A percentile compares a stretch with the other conserved stretches of the same genome.
Evolutionary conservation across 2,888 invertebrate genomes (phyloP).

Genomic region (Onthophagus sagittarius): DNA sequence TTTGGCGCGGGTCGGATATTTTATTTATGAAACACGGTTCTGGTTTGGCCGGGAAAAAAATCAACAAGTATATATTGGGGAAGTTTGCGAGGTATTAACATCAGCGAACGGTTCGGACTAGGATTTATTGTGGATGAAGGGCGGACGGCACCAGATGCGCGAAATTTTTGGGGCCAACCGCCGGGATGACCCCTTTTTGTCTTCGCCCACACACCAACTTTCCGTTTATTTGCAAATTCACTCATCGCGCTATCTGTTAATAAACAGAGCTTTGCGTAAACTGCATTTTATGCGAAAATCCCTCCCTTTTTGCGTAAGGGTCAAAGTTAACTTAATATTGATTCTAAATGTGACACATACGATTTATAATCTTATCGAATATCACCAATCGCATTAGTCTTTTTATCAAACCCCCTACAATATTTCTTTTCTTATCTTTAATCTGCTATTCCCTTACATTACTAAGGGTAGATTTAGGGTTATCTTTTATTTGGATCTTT

Average conservation of each 20-base stretch:
- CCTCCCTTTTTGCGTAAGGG: neutral
- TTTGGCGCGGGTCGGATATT: neutral
- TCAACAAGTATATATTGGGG: neutral
- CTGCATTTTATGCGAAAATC: too few species aligned
- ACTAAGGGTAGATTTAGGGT: neutral
- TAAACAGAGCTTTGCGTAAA: too few species aligned
- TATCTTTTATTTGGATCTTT: neutral
- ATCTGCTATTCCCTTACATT: neutral
- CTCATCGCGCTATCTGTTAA: neutral
- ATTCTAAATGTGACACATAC: neutral
- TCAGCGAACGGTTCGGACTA: neutral
- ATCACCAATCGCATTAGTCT: neutral
- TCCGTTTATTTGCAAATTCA: conserved; percentile 10
- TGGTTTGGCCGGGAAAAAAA: neutral
- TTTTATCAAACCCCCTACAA: neutral
- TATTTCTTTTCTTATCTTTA: neutral
- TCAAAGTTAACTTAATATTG: neutral
- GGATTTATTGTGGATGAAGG: neutral
- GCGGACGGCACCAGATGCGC: neutral
- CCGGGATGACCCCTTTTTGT: neutral
- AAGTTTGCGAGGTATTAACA: neutral
- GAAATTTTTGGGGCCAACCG: neutral
- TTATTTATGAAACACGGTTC: neutral
- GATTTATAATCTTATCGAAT: neutral
- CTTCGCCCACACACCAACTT: neutral